A percentile compares a stretch with the other conserved stretches of the same genome.
phyloP scores from a whole-genome alignment of 2,888 invertebrate genomes.

The Dynastes hyllus region DNA sequence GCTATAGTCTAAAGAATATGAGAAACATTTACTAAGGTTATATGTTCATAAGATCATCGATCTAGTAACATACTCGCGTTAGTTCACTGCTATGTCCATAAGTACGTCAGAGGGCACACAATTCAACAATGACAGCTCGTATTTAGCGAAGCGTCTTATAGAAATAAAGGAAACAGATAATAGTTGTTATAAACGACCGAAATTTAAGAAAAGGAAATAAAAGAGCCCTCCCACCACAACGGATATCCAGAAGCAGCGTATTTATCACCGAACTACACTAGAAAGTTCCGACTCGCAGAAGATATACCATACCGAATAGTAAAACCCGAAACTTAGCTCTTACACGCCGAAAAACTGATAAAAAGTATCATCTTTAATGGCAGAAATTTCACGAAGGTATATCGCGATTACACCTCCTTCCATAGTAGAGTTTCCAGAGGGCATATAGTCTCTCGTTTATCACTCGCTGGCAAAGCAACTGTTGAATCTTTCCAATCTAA shows the following conservation, averaged over 20 bases:
- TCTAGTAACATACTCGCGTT: no score
- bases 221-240: neutral
- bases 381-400: neutral
- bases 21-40: no score
- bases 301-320: neutral
- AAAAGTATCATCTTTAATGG: constrained; percentile 34
- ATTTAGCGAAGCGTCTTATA: no score
- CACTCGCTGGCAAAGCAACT: neutral
- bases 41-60: no score
- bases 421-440: neutral
- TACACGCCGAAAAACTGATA: constrained; percentile 19
- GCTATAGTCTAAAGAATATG: no score
- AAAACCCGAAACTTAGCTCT: neutral
- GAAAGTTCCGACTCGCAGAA: neutral
- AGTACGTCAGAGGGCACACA: neutral
- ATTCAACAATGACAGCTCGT: neutral
- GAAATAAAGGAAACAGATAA: neutral
- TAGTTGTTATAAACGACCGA: neutral
- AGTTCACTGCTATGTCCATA: no score
- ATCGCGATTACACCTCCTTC: neutral
- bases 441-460: neutral
- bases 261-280: constrained; percentile 1
- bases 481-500: neutral
- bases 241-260: neutral
- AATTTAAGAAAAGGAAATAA: neutral